Conservation (phyloP, 2,797 vertebrate genomes). For the Acestrorhynchus altus region DNA sequence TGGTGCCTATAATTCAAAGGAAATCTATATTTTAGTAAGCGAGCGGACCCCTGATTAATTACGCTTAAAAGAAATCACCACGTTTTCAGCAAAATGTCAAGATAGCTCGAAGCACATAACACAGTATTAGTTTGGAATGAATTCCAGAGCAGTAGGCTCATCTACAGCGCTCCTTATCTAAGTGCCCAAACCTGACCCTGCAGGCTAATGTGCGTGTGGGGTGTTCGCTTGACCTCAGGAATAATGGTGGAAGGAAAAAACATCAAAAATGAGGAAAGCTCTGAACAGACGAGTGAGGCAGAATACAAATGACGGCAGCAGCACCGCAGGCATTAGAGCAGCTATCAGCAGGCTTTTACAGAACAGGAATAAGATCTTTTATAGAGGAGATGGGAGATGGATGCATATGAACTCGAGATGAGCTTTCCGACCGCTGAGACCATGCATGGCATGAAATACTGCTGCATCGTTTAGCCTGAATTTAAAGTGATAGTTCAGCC, state of each 20-base stretch:
- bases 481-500: neutral
- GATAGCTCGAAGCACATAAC: neutral
- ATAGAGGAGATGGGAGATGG: conserved; percentile 13
- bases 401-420: conserved; percentile 15
- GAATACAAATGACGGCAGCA: conserved; percentile 39
- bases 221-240: conserved; percentile 39
- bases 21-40: neutral
- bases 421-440: neutral
- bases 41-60: neutral
- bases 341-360: conserved; percentile 6
- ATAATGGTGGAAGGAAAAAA: conserved; percentile 40
- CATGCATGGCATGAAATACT: neutral
- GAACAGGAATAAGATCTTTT: neutral
- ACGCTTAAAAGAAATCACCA: neutral
- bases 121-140: conserved; percentile 4
- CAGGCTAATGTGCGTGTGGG: conserved; percentile 20
- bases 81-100: neutral
- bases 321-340: conserved; percentile 32
- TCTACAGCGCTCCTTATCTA: neutral
- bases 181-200: conserved; percentile 5
- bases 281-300: conserved; percentile 24
- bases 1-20: neutral
- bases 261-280: conserved; percentile 45
- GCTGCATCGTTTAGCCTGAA: neutral
- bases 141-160: conserved; percentile 13